Base-by-base conservation (phyloP, 2,888 invertebrate genomes). In the Acanthosepion lycidas region DNA sequence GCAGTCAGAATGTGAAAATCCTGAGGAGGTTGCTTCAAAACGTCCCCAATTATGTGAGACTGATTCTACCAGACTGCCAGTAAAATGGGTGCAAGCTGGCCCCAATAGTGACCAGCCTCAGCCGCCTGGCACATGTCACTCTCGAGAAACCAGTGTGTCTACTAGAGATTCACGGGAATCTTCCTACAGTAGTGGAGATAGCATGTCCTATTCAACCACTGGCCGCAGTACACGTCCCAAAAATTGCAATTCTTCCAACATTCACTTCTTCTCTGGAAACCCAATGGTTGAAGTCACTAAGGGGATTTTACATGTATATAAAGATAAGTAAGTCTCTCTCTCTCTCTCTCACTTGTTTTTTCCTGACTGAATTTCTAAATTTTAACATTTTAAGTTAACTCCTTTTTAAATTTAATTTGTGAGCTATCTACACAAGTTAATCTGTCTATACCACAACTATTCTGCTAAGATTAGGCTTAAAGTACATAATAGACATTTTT, bases 251-350 rank as follows among this genome's bases (percentile, higher is more conserved):
- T 96, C 96, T 33, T 94, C 95, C 0, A 95, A 97, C 12, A 97
- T 98, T 28, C 97, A 97, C 91, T 99, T 99, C 97, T 99, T 99
- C 96, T 99, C 99, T 96, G 99, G 99, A 8, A 99, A 99, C 98
- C 99, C 99, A 1, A 98, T 98, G 96, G 99, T 99, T 1, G 99
- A 99, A 98, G 98, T 99, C 78, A 99, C 99, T 0, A 99, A 99
- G 97, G 99, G 99, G 91, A 98, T 99, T 94, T 98, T 99, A 95
- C 99, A 99, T 98, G 98, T 99, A 48, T 99, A 99, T 97, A 99
- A 99, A 97, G 99, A 99, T 97, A 99, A 99, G 99, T 99, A 98
- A 98, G 98, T 97, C 78, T n/a, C 15, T 78, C n/a, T 78, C n/a
- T 28, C 28, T 28, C 28, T 64, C 12, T 28, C 12, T 12, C 28